Evolutionary conservation across 2,797 vertebrate genomes (phyloP), one percentile per base, ranked within the genome.

Genomic region (Molossus alvarezi): DNA sequence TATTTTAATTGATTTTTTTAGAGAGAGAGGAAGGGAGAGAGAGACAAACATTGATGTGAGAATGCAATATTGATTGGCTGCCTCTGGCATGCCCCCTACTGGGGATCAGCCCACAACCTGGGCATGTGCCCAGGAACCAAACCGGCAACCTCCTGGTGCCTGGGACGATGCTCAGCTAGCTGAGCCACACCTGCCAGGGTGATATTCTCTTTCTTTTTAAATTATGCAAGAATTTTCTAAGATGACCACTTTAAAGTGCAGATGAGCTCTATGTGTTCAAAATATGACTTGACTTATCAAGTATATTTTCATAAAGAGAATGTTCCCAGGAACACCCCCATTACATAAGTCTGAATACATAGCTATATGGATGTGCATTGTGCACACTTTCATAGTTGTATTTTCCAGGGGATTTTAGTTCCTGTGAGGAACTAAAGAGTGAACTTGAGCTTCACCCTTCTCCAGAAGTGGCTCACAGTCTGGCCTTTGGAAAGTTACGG

Each of bases 151-250:
- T 45, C 41, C 41, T 45, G 41, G 41, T 3, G 41, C 41, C 41
- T 45, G 41, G 41, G 41, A 45, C 6, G 41, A 45, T 45, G 41
- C 41, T 45, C 41, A 45, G 41, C 41, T 45, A 45, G 41, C 41
- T 45, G 6, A 45, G 41, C 41, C 41, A 45, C 41, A 45, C 41
- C 41, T 6, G 41, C 41, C 41, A 45, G 41, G 41, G 41, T 45
- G 41, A 45, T 45, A 45, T 45, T 88, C 45, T 69, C 33, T 87
- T 72, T 37, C 25, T 81, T 85, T 93, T 83, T 73, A 73, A 62
- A 83, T 21, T 53, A 27, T 58, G 76, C 9, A 48, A 84, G 27
- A 65, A 65, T 67, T 72, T 96, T n/a, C 51, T 65, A 65, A 88
- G 65, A 94, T 17, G 45, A 76, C 25, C 57, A 81, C 8, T 84